A percentile compares a stretch with the other conserved stretches of the same genome.
Evolutionary conservation across 2,888 invertebrate species (phyloP).

Genomic region (Baronia brevicornis): DNA sequence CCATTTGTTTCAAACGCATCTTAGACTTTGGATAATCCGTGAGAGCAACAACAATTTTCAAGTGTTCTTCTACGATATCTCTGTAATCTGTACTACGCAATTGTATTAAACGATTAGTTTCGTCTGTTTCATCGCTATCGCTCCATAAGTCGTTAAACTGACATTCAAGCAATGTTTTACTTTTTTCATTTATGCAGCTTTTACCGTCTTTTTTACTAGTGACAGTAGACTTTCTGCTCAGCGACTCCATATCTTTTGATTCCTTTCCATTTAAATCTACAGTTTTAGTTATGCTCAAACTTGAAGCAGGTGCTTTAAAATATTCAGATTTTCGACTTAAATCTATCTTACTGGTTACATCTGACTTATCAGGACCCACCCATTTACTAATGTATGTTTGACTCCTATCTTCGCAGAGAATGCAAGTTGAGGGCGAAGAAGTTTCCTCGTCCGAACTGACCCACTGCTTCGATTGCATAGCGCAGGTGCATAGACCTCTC

Average conservation of each 20-base stretch:
- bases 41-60: slow-evolving; percentile 52
- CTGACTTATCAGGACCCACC: slow-evolving; percentile 36
- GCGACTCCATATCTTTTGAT: slow-evolving; percentile 21
- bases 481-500: slow-evolving; percentile 42
- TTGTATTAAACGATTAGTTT: slow-evolving; percentile 52
- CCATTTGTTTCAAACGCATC: slow-evolving; percentile 54
- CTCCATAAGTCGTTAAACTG: slow-evolving; percentile 49
- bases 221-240: slow-evolving; percentile 35
- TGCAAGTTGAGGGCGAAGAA: slow-evolving; percentile 58
- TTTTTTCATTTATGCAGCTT: slow-evolving; percentile 20
- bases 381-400: slow-evolving; percentile 11
- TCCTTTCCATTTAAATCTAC: slow-evolving; percentile 9
- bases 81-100: slow-evolving; percentile 51
- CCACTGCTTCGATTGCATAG: slow-evolving; percentile 40
- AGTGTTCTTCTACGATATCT: slow-evolving; percentile 49
- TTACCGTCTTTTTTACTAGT: slow-evolving; percentile 32
- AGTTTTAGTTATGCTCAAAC: slow-evolving; percentile 6
- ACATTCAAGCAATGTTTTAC: slow-evolving; percentile 39
- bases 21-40: slow-evolving; percentile 58
- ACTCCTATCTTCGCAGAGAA: slow-evolving; percentile 42
- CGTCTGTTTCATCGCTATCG: slow-evolving; percentile 51
- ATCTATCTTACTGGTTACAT: slow-evolving; percentile 24
- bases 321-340: slow-evolving; percentile 7
- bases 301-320: slow-evolving; percentile 8
- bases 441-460: slow-evolving; percentile 35